These are phyloP conservation scores for Danio rerio DNA, from an alignment of 2,113 vertebrate species.

Conservation along the genomic window DNA sequence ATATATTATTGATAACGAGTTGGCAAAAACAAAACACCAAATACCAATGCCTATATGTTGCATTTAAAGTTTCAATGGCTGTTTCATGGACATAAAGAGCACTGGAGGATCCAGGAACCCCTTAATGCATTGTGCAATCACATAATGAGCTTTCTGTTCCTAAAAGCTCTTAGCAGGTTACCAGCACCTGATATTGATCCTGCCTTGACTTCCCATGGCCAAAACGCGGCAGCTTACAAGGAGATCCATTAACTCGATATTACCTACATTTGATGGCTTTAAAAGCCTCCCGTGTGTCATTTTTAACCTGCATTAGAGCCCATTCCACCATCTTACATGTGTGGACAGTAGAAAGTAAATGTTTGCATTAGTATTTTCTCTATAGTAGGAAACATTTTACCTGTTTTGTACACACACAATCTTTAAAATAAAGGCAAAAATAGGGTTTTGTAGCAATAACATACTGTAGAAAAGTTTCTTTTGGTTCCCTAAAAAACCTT, in stretches of 20 bases:
- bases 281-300: slow-evolving; percentile 2
- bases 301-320: slow-evolving; percentile 31
- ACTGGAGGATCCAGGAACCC: neutral
- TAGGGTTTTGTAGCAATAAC: too few relatives aligned
- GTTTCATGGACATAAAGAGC: slow-evolving; percentile 13
- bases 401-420: neutral
- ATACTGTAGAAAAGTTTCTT: too few relatives aligned
- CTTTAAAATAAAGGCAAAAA: too few relatives aligned
- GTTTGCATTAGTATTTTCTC: slow-evolving; percentile 59
- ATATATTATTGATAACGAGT: slow-evolving; percentile 26
- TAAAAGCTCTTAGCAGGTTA: slow-evolving; percentile 66
- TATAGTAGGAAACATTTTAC: slow-evolving; percentile 33
- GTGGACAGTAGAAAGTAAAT: neutral
- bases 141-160: slow-evolving; percentile 65
- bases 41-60: neutral
- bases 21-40: neutral
- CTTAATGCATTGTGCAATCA: slow-evolving; percentile 63
- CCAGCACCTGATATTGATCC: slow-evolving; percentile 63
- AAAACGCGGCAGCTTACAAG: slow-evolving; percentile 47
- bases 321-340: slow-evolving; percentile 10
- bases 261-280: slow-evolving; percentile 45
- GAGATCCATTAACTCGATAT: slow-evolving; percentile 63
- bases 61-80: slow-evolving; percentile 1
- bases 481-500: too few relatives aligned
- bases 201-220: slow-evolving; percentile 38